Conservation (phyloP, 2,797 vertebrate species). For the Jordanella pulchra region DNA sequence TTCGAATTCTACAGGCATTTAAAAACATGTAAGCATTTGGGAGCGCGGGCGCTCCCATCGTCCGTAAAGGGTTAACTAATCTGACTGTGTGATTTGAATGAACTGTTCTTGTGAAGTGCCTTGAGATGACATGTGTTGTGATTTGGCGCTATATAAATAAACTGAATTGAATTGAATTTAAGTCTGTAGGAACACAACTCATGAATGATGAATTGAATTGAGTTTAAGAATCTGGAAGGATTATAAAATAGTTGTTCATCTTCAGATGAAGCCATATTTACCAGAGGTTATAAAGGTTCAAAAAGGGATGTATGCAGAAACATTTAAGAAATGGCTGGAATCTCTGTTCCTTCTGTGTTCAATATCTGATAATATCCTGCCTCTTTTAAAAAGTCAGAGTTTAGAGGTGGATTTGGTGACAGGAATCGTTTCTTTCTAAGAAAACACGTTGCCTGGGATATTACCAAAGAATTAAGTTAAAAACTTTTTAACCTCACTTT, state of each 20-base stretch:
- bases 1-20: no score
- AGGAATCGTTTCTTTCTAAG: not conserved
- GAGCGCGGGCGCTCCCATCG: no score
- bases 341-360: not conserved
- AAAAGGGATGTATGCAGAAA: not conserved
- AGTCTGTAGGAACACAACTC: not conserved
- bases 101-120: no score
- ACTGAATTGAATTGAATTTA: no score
- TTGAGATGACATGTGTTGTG: no score
- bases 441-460: no score
- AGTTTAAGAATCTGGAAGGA: not conserved
- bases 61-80: no score
- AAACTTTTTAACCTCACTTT: no score
- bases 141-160: no score
- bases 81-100: no score
- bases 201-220: not conserved
- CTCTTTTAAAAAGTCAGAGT: not conserved
- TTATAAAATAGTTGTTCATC: not conserved
- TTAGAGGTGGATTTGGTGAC: not conserved
- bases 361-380: not conserved
- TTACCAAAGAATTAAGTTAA: no score
- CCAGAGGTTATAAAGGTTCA: not conserved
- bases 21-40: no score
- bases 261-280: not conserved
- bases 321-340: not conserved